Evolutionary conservation across 1,140 invertebrate genomes (phyloP).

Genomic region (Dendroctonus ponderosae): DNA sequence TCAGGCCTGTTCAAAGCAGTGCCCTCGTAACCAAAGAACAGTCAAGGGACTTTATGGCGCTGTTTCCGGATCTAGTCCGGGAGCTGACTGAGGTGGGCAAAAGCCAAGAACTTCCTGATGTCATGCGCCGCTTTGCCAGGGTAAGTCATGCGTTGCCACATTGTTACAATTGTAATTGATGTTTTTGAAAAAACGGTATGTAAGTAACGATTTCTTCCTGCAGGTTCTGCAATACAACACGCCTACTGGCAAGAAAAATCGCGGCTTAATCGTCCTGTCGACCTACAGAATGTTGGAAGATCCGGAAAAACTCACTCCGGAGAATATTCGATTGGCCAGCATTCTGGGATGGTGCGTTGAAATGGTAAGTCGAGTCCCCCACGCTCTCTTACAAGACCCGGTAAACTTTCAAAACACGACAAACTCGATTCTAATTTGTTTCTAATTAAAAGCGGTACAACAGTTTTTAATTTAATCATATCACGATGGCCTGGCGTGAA

Average conservation of each 20-base stretch:
- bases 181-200: background rate
- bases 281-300: slow-evolving; percentile 75
- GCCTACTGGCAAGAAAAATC: slow-evolving; percentile 75
- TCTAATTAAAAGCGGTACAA: no score
- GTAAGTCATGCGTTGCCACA: slow-evolving; percentile 2
- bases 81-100: slow-evolving; percentile 74
- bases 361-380: slow-evolving; percentile 66
- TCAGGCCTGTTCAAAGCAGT: slow-evolving; percentile 32
- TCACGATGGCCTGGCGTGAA: no score
- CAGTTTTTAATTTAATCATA: no score
- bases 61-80: slow-evolving; percentile 81
- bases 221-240: slow-evolving; percentile 77
- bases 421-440: no score
- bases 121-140: slow-evolving; percentile 76
- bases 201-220: background rate
- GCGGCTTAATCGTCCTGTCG: slow-evolving; percentile 77
- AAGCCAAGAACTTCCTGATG: slow-evolving; percentile 71
- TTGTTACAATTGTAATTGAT: background rate
- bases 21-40: slow-evolving; percentile 65
- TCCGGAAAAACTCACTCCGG: slow-evolving; percentile 64
- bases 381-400: background rate
- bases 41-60: slow-evolving; percentile 78
- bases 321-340: slow-evolving; percentile 76
- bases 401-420: no score
- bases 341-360: slow-evolving; percentile 94